Evolutionary conservation across 53 echinoderm and acorn worm species (phyloP).

Genomic region (Actinopyga echinites): DNA sequence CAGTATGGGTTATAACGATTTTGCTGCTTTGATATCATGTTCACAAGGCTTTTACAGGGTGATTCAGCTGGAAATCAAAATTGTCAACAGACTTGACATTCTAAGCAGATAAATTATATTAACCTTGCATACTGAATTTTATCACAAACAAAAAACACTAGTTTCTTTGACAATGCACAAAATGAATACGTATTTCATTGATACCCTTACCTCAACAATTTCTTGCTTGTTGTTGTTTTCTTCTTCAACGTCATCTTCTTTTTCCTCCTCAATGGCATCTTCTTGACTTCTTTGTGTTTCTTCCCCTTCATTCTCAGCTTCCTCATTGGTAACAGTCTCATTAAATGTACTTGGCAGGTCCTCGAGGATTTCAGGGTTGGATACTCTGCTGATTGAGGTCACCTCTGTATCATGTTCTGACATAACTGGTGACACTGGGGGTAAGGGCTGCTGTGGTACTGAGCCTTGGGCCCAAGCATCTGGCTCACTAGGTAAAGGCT

Average conservation of each 20-base stretch:
- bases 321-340: constrained; percentile 63
- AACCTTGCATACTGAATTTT: too few species aligned
- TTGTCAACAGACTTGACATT: too few species aligned
- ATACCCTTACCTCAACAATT: too few species aligned
- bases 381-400: constrained; percentile 74
- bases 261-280: constrained; percentile 46
- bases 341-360: constrained; percentile 73
- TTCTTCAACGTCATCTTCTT: constrained; percentile 1
- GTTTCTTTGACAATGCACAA: too few species aligned
- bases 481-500: constrained; percentile 75
- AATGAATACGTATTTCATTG: too few species aligned
- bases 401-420: constrained; percentile 94
- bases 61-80: too few species aligned
- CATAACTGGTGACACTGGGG: constrained; percentile 67
- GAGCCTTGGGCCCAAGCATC: constrained; percentile 99
- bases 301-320: constrained; percentile 50
- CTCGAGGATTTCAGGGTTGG: constrained; percentile 71
- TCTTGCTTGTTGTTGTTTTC: constrained; percentile 3
- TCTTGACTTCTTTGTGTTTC: constrained; percentile 45
- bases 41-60: too few species aligned
- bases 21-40: too few species aligned
- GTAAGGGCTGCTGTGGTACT: constrained; percentile 77
- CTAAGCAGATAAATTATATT: too few species aligned
- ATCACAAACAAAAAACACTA: too few species aligned
- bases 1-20: too few species aligned